phyloP scores from a whole-genome alignment of 1,140 invertebrate species.

The Wiebesia pumilae region DNA sequence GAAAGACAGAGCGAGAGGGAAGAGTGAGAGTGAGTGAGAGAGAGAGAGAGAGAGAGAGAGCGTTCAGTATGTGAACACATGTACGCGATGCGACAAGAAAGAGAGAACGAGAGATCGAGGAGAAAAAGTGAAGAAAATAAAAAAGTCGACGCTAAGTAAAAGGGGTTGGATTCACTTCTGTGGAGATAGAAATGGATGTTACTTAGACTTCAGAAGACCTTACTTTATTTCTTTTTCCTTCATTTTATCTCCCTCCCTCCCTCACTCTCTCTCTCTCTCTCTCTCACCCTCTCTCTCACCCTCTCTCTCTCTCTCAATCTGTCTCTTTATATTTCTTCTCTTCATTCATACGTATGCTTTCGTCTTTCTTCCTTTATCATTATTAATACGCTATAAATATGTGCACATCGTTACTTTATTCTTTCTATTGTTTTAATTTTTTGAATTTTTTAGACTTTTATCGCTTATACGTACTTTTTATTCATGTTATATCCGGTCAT shows the following conservation, averaged over 20 bases:
- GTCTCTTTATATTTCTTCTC: neutral
- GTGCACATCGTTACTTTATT: neutral
- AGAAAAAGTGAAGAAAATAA: constrained; percentile 46
- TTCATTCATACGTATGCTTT: neutral
- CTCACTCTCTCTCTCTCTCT: neutral
- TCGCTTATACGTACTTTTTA: neutral
- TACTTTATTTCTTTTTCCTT: neutral
- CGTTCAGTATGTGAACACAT: too few species aligned
- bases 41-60: constrained; percentile 50
- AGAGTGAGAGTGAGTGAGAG: constrained; percentile 40
- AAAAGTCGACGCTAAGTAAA: constrained; percentile 47
- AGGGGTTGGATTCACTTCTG: constrained; percentile 23
- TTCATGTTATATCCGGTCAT: too few species aligned
- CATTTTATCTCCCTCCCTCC: neutral
- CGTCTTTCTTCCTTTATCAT: neutral
- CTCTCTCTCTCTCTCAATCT: neutral
- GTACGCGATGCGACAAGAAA: too few species aligned
- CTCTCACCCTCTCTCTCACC: neutral
- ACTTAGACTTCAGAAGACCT: constrained; percentile 36
- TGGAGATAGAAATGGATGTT: constrained; percentile 51
- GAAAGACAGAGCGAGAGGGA: constrained; percentile 48
- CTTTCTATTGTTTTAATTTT: neutral
- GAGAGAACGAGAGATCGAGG: constrained; percentile 36
- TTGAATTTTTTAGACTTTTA: neutral
- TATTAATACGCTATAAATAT: neutral